Percentiles rank a stretch among this genome's conserved stretches.
phyloP scores from a whole-genome alignment of 2,113 vertebrate species.

The Chaetorhynchus papuensis region DNA sequence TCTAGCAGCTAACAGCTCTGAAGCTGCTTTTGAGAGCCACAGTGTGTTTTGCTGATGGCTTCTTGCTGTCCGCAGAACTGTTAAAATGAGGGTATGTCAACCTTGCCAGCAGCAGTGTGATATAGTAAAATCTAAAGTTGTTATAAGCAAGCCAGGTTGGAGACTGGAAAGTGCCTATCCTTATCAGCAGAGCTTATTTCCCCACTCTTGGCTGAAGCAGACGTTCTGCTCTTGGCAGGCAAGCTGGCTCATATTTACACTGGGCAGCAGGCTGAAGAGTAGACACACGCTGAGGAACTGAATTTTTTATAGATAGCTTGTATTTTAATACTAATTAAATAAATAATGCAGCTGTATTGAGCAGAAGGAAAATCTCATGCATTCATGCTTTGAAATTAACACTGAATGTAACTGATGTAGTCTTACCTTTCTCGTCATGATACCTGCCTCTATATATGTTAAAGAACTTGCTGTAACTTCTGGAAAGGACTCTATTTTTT shows the following conservation, averaged over 20 bases:
- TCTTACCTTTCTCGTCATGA: background rate
- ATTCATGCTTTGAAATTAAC: background rate
- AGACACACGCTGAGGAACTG: background rate
- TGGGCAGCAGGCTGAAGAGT: background rate
- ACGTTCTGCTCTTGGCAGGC: background rate
- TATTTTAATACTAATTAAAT: constrained; percentile 25
- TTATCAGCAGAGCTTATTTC: background rate
- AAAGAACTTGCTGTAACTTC: background rate
- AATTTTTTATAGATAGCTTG: background rate
- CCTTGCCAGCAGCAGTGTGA: background rate
- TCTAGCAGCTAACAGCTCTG: background rate
- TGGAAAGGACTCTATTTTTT: background rate
- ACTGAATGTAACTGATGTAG: background rate
- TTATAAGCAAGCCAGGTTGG: background rate
- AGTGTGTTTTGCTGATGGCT: background rate
- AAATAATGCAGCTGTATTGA: background rate
- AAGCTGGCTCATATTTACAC: background rate
- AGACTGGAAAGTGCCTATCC: background rate
- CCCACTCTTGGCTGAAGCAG: background rate
- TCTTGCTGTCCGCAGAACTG: background rate
- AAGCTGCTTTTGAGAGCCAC: background rate
- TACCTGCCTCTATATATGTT: background rate
- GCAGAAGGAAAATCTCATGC: background rate
- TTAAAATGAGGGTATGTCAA: background rate
- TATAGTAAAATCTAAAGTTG: background rate